A percentile compares a stretch with the other conserved stretches of the same genome.
Conservation (phyloP, 2,888 invertebrate genomes). For the Euproctis similis region DNA sequence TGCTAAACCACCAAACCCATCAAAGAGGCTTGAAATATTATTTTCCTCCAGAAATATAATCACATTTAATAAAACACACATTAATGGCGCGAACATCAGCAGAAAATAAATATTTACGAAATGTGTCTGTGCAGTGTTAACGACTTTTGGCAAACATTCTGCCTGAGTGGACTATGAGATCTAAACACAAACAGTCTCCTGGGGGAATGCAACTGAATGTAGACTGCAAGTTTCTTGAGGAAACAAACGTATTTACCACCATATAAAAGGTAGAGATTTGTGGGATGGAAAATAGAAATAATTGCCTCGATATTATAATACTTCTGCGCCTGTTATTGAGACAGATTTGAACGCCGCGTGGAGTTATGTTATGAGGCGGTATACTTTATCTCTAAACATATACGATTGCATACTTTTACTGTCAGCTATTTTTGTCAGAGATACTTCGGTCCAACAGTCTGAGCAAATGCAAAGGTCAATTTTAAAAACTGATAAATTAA, state of each 20-base stretch:
- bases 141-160: slow-evolving; percentile 57
- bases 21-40: too few species aligned
- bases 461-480: too few species aligned
- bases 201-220: slow-evolving; percentile 28
- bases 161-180: slow-evolving; percentile 37
- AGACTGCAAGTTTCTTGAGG: slow-evolving; percentile 27
- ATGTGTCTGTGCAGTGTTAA: slow-evolving; percentile 57
- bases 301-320: slow-evolving; percentile 10
- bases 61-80: slow-evolving; percentile 12
- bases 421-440: too few species aligned
- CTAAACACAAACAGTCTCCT: slow-evolving; percentile 57
- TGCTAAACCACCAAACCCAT: too few species aligned
- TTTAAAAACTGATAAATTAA: too few species aligned
- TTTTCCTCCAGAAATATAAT: not conserved
- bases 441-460: too few species aligned
- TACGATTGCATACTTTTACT: too few species aligned
- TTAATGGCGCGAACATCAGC: slow-evolving; percentile 15
- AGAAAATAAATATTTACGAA: slow-evolving; percentile 47
- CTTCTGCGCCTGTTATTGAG: slow-evolving; percentile 12
- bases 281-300: slow-evolving; percentile 18
- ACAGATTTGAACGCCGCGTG: slow-evolving; percentile 10
- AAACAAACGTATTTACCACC: slow-evolving; percentile 18
- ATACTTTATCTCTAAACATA: not conserved
- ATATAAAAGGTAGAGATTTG: slow-evolving; percentile 17
- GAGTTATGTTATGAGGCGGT: slow-evolving; percentile 6